Base-by-base conservation (phyloP, 2,888 invertebrate species). In the Drosophila nr. perissopoda region DNA sequence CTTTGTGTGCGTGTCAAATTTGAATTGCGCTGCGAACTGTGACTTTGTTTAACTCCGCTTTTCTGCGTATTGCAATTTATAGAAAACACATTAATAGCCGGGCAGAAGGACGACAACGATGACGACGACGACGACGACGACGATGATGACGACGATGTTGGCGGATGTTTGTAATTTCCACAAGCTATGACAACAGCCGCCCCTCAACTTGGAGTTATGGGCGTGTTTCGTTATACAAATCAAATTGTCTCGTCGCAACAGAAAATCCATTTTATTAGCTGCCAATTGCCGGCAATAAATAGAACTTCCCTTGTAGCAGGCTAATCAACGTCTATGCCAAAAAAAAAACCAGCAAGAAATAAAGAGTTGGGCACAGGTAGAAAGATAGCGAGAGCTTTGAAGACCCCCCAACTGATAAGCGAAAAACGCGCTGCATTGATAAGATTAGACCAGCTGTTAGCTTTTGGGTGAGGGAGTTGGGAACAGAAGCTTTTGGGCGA, bases 1-100 rank as follows among this genome's bases (percentile, higher is more conserved):
- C 88, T 89, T 85, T 88, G 90, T 82, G 91, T 89, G 83, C 86
- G 91, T 85, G 78, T 64, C 78, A 87, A 80, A 88, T 85, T 91
- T 85, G 89, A 91, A 91, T 80, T 89, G 85, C 80, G 80, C 79
- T 81, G 79, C 82, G 70, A 74, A 89, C 49, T 79, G 40, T 51
- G 69, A 52, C 67, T 61, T 53, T 27, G 48, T 33, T 58, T 72
- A 68, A 52, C 62, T 36, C 52, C 16, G 56, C n/a, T 63, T 76
- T 71, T 76, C 69, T 63, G 80, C 83, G 76, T 75, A 77, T 83
- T 78, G 74, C 73, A 76, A 79, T 78, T 88, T 89, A 90, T 91
- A 81, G 87, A 85, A 91, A 91, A 91, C 76, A 87, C 88, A 85
- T 85, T 89, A 90, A 90, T 66, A 64, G 65, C 66, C 51, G 8